Evolutionary conservation across 2,113 vertebrate genomes (phyloP), one percentile per base, ranked within the genome.

Genomic region (Limnothrissa miodon): DNA sequence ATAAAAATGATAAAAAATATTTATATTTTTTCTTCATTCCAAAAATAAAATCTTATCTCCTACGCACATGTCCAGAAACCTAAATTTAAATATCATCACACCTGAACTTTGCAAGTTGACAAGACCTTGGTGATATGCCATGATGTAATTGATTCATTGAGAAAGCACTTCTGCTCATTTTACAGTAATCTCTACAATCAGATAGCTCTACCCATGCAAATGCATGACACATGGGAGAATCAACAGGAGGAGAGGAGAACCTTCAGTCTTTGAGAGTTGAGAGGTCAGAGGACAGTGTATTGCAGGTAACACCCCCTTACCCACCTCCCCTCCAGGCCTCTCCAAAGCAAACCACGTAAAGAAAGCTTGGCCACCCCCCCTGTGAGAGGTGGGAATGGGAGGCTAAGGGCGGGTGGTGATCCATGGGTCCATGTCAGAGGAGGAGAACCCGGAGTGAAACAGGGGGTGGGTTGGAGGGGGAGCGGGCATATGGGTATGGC

Each of bases 21-120:
- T n/a, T n/a, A n/a, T n/a, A n/a, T n/a, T n/a, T n/a, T n/a, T n/a
- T n/a, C n/a, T n/a, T n/a, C n/a, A n/a, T 62, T 86, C 4, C 82
- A 25, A 11, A 79, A 39, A 1, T 4, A 44, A 83, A 33, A 70
- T 11, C 29, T 70, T n/a, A 19, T 15, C 48, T 51, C 21, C 21
- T 51, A 51, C 2, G 17, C 11, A 10, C 13, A 19, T 51, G 15
- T 19, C 56, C 11, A 10, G 59, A 66, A 74, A 74, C 13, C 66
- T 74, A 11, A 17, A 74, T 13, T 39, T n/a, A 13, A 74, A 29
- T 11, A 74, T 15, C 66, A 17, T 36, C 66, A 74, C 25, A 74
- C 25, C 59, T 36, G 33, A 74, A 74, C 66, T 36, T 88, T 95
- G 95, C 95, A 95, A 96, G 94, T 95, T 96, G 96, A 96, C 95